Percentiles rank a stretch among this genome's conserved stretches.
These are phyloP conservation scores for Gandaritis pyraliata DNA, from an alignment of 2,888 invertebrate species.

Conservation along the genomic window DNA sequence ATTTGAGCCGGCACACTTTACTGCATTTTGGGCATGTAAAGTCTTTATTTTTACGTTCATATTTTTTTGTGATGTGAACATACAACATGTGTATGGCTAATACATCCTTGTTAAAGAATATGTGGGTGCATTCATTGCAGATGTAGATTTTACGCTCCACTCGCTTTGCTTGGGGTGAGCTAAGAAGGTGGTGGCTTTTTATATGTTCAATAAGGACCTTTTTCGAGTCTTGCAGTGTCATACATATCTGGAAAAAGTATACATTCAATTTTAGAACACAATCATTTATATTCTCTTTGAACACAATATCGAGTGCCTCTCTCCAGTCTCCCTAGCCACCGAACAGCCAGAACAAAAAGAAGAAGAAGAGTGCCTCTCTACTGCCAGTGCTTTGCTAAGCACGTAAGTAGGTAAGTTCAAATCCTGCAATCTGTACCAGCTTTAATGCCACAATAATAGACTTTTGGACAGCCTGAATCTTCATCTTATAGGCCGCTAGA, in stretches of 20 bases:
- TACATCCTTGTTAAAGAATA: constrained; percentile 66
- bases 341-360: too few species aligned
- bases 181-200: constrained; percentile 54
- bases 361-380: too few species aligned
- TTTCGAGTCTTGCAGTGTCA: constrained; percentile 35
- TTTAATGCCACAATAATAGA: too few species aligned
- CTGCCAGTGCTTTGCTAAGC: too few species aligned
- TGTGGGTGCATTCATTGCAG: constrained; percentile 54
- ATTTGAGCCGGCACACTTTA: constrained; percentile 9
- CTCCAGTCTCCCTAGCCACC: too few species aligned
- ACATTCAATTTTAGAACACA: too few species aligned
- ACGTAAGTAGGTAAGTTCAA: too few species aligned
- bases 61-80: constrained; percentile 31
- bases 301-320: too few species aligned
- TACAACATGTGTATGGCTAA: constrained; percentile 50
- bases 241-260: constrained; percentile 60
- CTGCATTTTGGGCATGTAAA: constrained; percentile 57
- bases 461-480: too few species aligned
- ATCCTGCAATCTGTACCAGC: too few species aligned
- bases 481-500: too few species aligned
- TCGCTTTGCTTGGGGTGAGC: constrained; percentile 48
- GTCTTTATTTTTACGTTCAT: not conserved
- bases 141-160: constrained; percentile 62
- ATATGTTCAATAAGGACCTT: constrained; percentile 51
- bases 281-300: too few species aligned